Evolutionary conservation across 2,113 vertebrate genomes (phyloP).

Genomic region (Toxotes chatareus): DNA sequence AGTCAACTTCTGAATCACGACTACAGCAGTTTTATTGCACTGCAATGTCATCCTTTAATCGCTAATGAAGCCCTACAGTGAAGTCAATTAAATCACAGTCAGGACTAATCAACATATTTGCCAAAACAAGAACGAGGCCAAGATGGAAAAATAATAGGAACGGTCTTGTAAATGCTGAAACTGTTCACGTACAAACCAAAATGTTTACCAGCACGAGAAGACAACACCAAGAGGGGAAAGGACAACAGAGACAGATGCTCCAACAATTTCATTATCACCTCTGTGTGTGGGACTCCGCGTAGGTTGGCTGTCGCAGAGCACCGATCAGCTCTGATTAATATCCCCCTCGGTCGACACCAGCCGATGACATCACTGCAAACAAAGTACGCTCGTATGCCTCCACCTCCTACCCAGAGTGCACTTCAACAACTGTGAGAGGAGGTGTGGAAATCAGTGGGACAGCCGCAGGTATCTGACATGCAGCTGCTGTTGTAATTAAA

Average conservation of each 20-base stretch:
- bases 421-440: slow-evolving; percentile 25
- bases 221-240: slow-evolving; percentile 3
- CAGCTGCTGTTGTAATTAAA: slow-evolving; percentile 61
- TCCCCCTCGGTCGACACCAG: slow-evolving; percentile 8
- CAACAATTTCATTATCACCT: slow-evolving; percentile 74
- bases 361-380: slow-evolving; percentile 34
- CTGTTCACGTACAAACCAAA: neutral
- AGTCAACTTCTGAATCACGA: neutral
- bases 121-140: neutral
- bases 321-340: slow-evolving; percentile 65
- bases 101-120: neutral
- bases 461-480: slow-evolving; percentile 9
- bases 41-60: neutral
- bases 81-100: neutral
- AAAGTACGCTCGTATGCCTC: slow-evolving; percentile 18
- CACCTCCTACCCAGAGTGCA: slow-evolving; percentile 44
- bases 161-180: neutral
- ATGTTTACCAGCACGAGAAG: neutral
- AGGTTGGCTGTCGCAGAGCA: slow-evolving; percentile 37
- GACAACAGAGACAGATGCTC: slow-evolving; percentile 64
- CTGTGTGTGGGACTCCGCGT: slow-evolving; percentile 53
- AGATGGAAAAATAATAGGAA: neutral
- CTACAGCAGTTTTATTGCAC: neutral
- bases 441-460: slow-evolving; percentile 9
- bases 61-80: neutral